phyloP scores from a whole-genome alignment of 1,140 invertebrate genomes.

The Bombus sibiricus region DNA sequence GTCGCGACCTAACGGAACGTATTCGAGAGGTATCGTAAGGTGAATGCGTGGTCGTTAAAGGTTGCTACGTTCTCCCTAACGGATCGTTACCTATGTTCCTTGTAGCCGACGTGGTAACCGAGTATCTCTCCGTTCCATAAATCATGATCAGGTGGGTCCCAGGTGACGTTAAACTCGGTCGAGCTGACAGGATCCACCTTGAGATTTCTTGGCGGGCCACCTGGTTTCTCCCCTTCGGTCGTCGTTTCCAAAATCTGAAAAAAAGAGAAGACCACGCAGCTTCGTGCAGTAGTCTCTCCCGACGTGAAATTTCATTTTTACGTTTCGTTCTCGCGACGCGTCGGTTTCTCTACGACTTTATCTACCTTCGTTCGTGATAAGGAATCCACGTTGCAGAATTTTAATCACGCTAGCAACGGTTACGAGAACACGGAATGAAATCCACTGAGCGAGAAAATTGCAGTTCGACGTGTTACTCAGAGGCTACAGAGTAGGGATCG shows the following conservation, averaged over 20 bases:
- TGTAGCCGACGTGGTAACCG: conserved; percentile 97
- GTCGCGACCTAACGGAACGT: conserved; percentile 23
- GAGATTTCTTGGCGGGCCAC: conserved; percentile 92
- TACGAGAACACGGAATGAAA: not conserved
- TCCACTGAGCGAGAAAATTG: conserved; percentile 33
- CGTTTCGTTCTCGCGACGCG: not conserved
- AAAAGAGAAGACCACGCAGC: conserved; percentile 32
- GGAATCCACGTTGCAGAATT: not conserved
- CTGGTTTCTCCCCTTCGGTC: conserved; percentile 85
- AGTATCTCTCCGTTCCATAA: conserved; percentile 95
- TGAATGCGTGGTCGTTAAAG: conserved; percentile 50
- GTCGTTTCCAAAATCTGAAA: conserved; percentile 85
- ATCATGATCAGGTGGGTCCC: conserved; percentile 94
- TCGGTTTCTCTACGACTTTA: not conserved
- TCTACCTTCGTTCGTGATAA: not conserved
- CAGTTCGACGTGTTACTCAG: not conserved
- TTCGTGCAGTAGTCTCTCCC: not conserved
- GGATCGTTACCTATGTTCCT: conserved; percentile 82
- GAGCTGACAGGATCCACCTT: conserved; percentile 94
- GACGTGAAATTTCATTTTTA: not conserved
- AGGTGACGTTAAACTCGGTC: conserved; percentile 93
- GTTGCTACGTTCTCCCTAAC: conserved; percentile 1
- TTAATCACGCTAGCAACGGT: not conserved
- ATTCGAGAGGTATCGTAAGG: conserved; percentile 34
- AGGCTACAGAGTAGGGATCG: not conserved